Evolutionary conservation across 2,888 invertebrate genomes (phyloP).

Genomic region (Scaeva pyrastri): DNA sequence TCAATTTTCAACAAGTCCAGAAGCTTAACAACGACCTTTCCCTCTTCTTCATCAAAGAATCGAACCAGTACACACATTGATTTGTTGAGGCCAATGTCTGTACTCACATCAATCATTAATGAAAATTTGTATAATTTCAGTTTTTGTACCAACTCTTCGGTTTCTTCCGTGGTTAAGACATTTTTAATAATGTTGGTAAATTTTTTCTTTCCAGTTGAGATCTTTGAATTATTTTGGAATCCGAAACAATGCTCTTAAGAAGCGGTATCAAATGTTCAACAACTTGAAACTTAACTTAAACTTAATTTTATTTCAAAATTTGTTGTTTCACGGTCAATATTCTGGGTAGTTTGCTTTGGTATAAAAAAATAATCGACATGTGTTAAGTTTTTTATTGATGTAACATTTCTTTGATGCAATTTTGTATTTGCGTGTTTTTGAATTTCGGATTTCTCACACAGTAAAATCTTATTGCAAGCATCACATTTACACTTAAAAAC

Average conservation of each 20-base stretch:
- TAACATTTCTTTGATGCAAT: conserved; percentile 33
- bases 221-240: conserved; percentile 37
- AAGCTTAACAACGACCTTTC: neutral
- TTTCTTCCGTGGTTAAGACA: conserved; percentile 23
- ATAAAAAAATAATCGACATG: neutral
- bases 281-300: conserved; percentile 32
- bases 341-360: conserved; percentile 19
- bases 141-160: conserved; percentile 16
- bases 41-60: conserved; percentile 12
- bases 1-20: conserved; percentile 12
- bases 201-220: conserved; percentile 18
- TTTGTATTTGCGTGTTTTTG: conserved; percentile 24
- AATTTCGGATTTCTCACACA: conserved; percentile 40
- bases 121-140: conserved; percentile 31
- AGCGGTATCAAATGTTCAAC: conserved; percentile 39
- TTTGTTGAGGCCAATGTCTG: conserved; percentile 32
- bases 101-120: conserved; percentile 30
- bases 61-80: conserved; percentile 11
- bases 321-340: conserved; percentile 12
- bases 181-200: conserved; percentile 44
- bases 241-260: conserved; percentile 35
- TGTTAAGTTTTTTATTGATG: conserved; percentile 31
- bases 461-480: conserved; percentile 35
- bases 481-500: too few species aligned
- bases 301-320: conserved; percentile 41